phyloP scores from a whole-genome alignment of 2,113 vertebrate genomes.

The Numida meleagris region DNA sequence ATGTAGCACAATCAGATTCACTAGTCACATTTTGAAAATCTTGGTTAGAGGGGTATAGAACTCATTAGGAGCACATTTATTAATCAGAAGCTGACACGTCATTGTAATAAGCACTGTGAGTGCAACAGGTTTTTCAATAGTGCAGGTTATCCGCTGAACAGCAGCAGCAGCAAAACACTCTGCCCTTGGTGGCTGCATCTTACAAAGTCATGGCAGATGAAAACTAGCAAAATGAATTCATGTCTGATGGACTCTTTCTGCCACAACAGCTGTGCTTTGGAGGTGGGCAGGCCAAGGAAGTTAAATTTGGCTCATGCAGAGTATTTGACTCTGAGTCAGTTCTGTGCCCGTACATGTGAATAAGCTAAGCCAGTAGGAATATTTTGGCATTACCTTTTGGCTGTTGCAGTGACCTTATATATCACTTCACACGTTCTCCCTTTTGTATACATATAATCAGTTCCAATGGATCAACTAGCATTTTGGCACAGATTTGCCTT shows the following conservation, averaged over 20 bases:
- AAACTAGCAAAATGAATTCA: slow-evolving; percentile 62
- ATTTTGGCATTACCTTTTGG: slow-evolving; percentile 64
- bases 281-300: slow-evolving; percentile 59
- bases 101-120: neutral
- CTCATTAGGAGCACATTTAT: slow-evolving; percentile 30
- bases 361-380: slow-evolving; percentile 48
- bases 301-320: slow-evolving; percentile 55
- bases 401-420: slow-evolving; percentile 66
- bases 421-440: slow-evolving; percentile 55
- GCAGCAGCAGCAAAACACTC: slow-evolving; percentile 31
- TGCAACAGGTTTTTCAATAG: neutral
- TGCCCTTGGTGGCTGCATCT: slow-evolving; percentile 65
- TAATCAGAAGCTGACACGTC: slow-evolving; percentile 9
- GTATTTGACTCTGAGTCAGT: slow-evolving; percentile 33
- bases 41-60: neutral
- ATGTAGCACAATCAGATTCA: neutral
- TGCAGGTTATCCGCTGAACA: slow-evolving; percentile 16
- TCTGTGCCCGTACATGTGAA: slow-evolving; percentile 23
- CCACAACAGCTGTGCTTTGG: slow-evolving; percentile 62
- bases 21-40: slow-evolving; percentile 1
- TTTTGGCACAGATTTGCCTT: slow-evolving; percentile 50
- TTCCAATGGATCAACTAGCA: slow-evolving; percentile 65
- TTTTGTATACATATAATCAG: slow-evolving; percentile 62
- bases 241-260: slow-evolving; percentile 59
- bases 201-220: slow-evolving; percentile 72